Base-by-base conservation (phyloP, 1,140 invertebrate genomes). In the Helicoverpa armigera region DNA sequence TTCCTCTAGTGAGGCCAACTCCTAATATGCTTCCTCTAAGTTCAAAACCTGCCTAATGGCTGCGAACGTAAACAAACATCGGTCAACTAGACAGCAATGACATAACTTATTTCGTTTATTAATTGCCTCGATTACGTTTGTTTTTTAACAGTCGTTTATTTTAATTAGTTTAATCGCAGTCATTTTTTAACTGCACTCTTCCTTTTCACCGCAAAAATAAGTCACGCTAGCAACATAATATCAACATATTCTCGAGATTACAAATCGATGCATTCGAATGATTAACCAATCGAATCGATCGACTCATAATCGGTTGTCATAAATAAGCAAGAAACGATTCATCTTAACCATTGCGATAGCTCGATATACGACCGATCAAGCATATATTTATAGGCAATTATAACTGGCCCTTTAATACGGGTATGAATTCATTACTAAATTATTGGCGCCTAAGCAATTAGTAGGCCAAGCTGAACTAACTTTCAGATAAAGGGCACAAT, bases 41-140 rank as follows among this genome's bases (percentile, higher is more conserved):
- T 58, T 56, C 29, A 58, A 73, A 73, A 73, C 54, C 43, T 11
- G 50, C n/a, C 43, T 61, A 69, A 69, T 72, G 72, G 56, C 16
- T 11, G 18, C 29, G 56, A 60, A 61, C 48, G 73, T 76, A 76
- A 76, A 75, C 58, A 75, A 75, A 76, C 73, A 61, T 76, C 29
- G 16, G 58, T 76, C 35, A 11, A 11, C 18, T 16, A n/a, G 72
- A 74, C 72, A 74, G 54, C 73, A 51, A 50, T 76, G 73, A 76
- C 73, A 63, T 76, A 61, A 76, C 54, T 48, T 58, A 48, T 75
- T 72, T 72, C 50, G 69, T n/a, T 58, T 35, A 73, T 73, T 73
- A 73, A 73, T 73, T 58, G 31, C 31, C 18, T 56, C 48, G 23
- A 72, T 53, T 72, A 53, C 50, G 69, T 54, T 23, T 72, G 23